Base-by-base conservation (phyloP, 2,888 invertebrate genomes). In the Pseudolycoriella hygida region DNA sequence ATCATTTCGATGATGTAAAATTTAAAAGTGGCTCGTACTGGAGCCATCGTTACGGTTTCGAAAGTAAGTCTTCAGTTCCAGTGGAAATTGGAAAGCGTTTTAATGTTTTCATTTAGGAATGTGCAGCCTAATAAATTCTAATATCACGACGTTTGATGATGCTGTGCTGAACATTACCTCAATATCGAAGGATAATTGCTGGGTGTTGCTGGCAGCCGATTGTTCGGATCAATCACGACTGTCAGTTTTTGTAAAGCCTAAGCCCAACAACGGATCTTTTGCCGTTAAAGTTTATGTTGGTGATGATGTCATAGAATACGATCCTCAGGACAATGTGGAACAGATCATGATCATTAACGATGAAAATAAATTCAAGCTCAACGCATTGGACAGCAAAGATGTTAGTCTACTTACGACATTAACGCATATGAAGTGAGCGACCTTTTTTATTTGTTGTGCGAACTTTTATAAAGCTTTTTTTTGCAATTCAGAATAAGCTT, bases 101-200 rank as follows among this genome's bases (percentile, higher is more conserved):
- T 20, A 25, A 37, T 40, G 25, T 42, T 40, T 50, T 8, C 45
- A 6, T 14, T 30, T 18, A 60, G 60, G 59, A 20, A 62, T 64
- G 38, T 66, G 65, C 45, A 62, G 64, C 10, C 56, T 65, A 6
- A 65, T 65, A 31, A 58, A 60, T 48, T 61, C 63, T 40, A 58
- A 59, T 57, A 50, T 66, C 10, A 64, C 60, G 43, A 61, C 62
- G 3, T 64, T 65, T 38, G 64, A 66, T 46, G 64, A 65, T 49
- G 55, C 60, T 43, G 52, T 59, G 1, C 56, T 65, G 12, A 57
- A 58, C 48, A 48, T 63, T 8, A 45, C 44, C 25, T 45, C 45
- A 25, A 43, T 46, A 12, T 30, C 37, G 6, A 46, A 47, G 12
- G 6, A 38, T 25, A 37, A 46, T 12, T 52, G 52, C 43, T 49